Conservation (phyloP, 1,140 invertebrate species). For the Epicauta chinensis region DNA sequence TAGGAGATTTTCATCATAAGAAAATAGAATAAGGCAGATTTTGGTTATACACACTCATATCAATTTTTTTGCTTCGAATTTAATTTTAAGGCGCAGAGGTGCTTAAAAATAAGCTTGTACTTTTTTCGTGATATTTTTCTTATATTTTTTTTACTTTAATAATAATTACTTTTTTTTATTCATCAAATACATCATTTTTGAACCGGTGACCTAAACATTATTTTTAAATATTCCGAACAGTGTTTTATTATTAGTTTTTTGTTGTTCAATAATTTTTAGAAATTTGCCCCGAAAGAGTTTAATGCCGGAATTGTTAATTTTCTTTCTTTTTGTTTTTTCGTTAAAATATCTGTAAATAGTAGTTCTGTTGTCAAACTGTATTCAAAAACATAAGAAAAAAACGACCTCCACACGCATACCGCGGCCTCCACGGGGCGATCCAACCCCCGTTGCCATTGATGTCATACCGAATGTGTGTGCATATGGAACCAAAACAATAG, state of each 20-base stretch:
- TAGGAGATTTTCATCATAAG: constrained; percentile 50
- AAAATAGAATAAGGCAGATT: constrained; percentile 65
- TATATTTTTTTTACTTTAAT: constrained; percentile 30
- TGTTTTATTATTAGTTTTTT: no score
- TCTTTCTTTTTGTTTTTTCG: constrained; percentile 1
- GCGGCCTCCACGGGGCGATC: constrained; percentile 10
- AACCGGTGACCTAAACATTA: constrained; percentile 44
- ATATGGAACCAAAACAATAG: constrained; percentile 32
- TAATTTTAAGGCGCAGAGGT: constrained; percentile 65
- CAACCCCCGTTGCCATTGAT: constrained; percentile 23
- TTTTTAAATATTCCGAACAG: constrained; percentile 38
- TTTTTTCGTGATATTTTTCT: constrained; percentile 57
- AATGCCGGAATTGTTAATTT: not conserved
- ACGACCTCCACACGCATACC: constrained; percentile 33
- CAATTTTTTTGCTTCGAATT: constrained; percentile 42
- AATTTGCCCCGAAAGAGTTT: constrained; percentile 12
- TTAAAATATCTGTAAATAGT: constrained; percentile 27
- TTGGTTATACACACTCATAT: constrained; percentile 57
- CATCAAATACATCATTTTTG: constrained; percentile 32
- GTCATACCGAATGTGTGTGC: constrained; percentile 42
- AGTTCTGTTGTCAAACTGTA: constrained; percentile 16
- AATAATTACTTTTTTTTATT: no score
- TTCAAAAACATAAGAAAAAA: constrained; percentile 18
- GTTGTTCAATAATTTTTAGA: constrained; percentile 8
- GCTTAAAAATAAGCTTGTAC: constrained; percentile 66